A percentile compares a stretch with the other conserved stretches of the same genome.
These are phyloP conservation scores for Phallusia fumigata DNA, from an alignment of 23 tunicate species.

Conservation along the genomic window DNA sequence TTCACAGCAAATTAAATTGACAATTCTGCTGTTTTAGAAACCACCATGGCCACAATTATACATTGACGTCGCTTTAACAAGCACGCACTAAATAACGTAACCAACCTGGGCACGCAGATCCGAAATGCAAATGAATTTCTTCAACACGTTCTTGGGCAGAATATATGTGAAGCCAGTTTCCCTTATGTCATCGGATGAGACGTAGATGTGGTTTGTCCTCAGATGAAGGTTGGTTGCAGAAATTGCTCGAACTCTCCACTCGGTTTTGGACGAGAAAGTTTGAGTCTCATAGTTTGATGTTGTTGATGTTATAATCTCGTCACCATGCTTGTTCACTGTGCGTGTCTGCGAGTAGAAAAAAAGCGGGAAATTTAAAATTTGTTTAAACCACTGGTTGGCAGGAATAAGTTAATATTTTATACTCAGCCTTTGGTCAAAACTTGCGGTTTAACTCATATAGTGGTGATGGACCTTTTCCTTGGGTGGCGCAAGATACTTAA, in stretches of 20 bases:
- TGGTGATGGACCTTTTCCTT: too few relatives aligned
- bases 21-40: too few relatives aligned
- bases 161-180: constrained; percentile 99
- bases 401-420: too few relatives aligned
- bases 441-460: too few relatives aligned
- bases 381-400: constrained; percentile 95
- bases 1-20: too few relatives aligned
- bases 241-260: constrained; percentile 99
- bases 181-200: constrained; percentile 96
- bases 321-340: constrained; percentile 99
- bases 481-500: constrained; percentile 95
- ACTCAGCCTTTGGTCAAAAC: too few relatives aligned
- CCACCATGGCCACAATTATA: too few relatives aligned
- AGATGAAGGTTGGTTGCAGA: constrained; percentile 99
- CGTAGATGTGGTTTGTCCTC: constrained; percentile 99
- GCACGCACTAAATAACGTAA: background rate
- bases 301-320: constrained; percentile 99
- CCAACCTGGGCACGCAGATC: constrained; percentile 96
- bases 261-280: constrained; percentile 98
- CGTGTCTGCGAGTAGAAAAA: constrained; percentile 65
- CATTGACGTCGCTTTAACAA: background rate
- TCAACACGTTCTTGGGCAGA: constrained; percentile 97
- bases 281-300: constrained; percentile 99
- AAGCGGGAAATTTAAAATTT: constrained; percentile 20
- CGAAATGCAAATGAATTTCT: constrained; percentile 98